phyloP scores from a whole-genome alignment of 2,113 vertebrate species.

The Cyrtonyx montezumae region DNA sequence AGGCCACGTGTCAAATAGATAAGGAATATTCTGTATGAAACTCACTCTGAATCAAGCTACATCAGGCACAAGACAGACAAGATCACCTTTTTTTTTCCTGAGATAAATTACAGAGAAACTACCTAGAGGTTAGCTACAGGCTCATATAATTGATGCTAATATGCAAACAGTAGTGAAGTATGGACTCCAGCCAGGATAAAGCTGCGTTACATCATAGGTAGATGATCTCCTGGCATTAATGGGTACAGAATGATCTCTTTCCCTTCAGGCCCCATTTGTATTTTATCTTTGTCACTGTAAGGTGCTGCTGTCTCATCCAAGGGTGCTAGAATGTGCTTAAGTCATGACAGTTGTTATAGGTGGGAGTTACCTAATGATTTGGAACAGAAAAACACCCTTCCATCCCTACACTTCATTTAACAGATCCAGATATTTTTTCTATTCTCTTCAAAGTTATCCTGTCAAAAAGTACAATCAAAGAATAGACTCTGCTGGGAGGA shows the following conservation, averaged over 20 bases:
- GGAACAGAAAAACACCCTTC: neutral
- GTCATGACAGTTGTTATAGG: neutral
- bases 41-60: neutral
- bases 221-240: neutral
- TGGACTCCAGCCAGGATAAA: constrained; percentile 22
- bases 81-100: neutral
- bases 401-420: neutral
- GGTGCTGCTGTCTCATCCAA: neutral
- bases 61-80: neutral
- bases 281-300: neutral
- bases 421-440: neutral
- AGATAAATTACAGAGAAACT: neutral
- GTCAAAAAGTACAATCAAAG: neutral
- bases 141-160: constrained; percentile 26
- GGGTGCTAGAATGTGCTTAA: neutral
- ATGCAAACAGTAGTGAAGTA: constrained; percentile 8
- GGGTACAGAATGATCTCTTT: neutral
- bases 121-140: neutral
- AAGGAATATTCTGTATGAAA: constrained; percentile 4
- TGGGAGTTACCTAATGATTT: neutral
- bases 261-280: neutral
- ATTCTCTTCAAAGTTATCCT: neutral
- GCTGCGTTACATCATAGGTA: neutral
- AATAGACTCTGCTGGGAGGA: neutral
- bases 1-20: neutral